These are phyloP conservation scores for Ophonus ardosiacus DNA, from an alignment of 2,888 invertebrate genomes.

Conservation along the genomic window DNA sequence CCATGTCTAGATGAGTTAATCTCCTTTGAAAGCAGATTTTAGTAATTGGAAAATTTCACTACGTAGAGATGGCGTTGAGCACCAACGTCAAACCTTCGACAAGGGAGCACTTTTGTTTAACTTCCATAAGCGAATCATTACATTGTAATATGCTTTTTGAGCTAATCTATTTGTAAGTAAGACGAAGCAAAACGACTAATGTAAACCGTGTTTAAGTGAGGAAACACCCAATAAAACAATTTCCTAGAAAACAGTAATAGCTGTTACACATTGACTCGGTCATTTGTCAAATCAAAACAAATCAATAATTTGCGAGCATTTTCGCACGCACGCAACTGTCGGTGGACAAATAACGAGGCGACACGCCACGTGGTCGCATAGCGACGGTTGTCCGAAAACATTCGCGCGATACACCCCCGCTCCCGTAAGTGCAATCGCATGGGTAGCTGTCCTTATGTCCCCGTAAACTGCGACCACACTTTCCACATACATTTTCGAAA, in stretches of 20 bases:
- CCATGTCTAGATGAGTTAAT: too few relatives aligned
- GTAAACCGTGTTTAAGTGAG: neutral
- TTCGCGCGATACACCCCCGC: slow-evolving; percentile 14
- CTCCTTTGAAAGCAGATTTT: too few relatives aligned
- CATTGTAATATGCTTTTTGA: too few relatives aligned
- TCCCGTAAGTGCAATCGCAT: neutral
- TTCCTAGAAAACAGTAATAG: slow-evolving; percentile 38
- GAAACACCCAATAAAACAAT: slow-evolving; percentile 23
- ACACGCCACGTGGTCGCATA: slow-evolving; percentile 47
- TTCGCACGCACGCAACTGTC: slow-evolving; percentile 33
- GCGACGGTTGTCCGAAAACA: slow-evolving; percentile 50
- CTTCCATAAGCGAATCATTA: too few relatives aligned
- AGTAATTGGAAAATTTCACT: too few relatives aligned
- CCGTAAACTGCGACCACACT: slow-evolving; percentile 2
- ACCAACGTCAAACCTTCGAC: too few relatives aligned
- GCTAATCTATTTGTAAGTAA: neutral
- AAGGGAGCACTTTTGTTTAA: too few relatives aligned
- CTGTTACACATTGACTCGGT: slow-evolving; percentile 6
- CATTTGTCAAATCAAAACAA: slow-evolving; percentile 49
- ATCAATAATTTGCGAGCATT: slow-evolving; percentile 55
- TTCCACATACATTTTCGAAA: neutral
- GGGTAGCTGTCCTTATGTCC: neutral
- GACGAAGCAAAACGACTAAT: neutral
- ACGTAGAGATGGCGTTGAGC: too few relatives aligned
- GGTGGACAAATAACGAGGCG: slow-evolving; percentile 47